A percentile compares a stretch with the other conserved stretches of the same genome.
These are phyloP conservation scores for Calcarius ornatus DNA, from an alignment of 2,113 vertebrate species.

Conservation along the genomic window DNA sequence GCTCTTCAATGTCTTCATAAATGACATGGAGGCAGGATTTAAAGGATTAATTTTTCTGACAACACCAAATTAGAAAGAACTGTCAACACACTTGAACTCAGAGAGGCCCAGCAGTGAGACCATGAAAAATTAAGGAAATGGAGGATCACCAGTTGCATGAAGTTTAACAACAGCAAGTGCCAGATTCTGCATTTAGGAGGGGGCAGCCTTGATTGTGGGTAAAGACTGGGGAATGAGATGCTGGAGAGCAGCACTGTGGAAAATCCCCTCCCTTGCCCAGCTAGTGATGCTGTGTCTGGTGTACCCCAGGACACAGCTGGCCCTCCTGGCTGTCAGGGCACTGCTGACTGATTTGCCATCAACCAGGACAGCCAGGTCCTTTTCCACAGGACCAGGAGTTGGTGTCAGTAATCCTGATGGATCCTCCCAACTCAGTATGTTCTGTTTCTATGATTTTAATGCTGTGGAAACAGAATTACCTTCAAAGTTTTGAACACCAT, in stretches of 20 bases:
- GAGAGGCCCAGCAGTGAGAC: not conserved
- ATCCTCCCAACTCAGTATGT: not conserved
- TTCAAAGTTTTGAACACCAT: not conserved
- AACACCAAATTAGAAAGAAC: not conserved
- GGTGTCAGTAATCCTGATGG: no score
- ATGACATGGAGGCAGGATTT: not conserved
- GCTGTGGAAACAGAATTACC: not conserved
- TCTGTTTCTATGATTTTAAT: not conserved
- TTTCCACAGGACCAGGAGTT: not conserved
- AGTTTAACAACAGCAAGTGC: not conserved
- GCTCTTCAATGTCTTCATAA: not conserved
- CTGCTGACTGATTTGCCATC: no score
- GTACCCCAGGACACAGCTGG: no score
- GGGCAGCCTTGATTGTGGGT: not conserved
- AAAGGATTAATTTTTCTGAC: not conserved
- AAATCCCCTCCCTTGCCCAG: no score
- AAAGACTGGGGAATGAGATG: not conserved
- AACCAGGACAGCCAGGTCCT: no score
- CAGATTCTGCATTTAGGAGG: rapidly evolving
- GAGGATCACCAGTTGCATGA: not conserved
- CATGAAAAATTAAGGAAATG: not conserved
- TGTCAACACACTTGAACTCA: not conserved
- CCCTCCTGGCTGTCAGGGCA: no score
- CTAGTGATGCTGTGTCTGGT: no score
- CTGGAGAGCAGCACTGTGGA: rapidly evolving